Evolutionary conservation across 2,113 vertebrate genomes (phyloP).

Genomic region (Hepsetus odoe): DNA sequence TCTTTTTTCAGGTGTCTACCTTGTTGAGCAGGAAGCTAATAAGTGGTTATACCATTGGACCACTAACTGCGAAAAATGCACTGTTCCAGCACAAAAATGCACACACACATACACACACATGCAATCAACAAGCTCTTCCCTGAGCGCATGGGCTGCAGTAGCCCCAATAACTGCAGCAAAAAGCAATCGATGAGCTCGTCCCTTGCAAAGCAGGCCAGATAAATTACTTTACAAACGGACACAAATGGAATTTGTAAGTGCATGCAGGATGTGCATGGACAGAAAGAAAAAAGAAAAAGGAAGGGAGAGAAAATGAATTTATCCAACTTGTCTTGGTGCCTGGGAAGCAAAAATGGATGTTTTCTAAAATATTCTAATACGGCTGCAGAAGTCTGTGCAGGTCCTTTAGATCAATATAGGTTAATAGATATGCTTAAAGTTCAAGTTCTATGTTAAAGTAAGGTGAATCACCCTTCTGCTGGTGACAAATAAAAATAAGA

Average conservation of each 20-base stretch:
- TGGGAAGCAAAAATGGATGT: constrained; percentile 32
- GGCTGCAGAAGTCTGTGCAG: background rate
- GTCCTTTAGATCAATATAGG: constrained; percentile 4
- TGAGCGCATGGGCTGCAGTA: constrained; percentile 16
- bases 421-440: constrained; percentile 24
- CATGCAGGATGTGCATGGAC: constrained; percentile 6
- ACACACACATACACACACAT: constrained; percentile 26
- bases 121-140: constrained; percentile 25
- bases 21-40: background rate
- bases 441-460: constrained; percentile 8
- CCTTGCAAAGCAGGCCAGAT: constrained; percentile 58
- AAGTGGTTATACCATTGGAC: background rate
- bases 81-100: background rate
- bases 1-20: constrained; percentile 5
- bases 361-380: background rate
- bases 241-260: constrained; percentile 55
- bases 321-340: constrained; percentile 31
- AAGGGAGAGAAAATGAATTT: constrained; percentile 34
- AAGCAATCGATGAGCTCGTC: constrained; percentile 55
- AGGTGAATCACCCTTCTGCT: background rate
- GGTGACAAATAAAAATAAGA: background rate
- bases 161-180: constrained; percentile 61
- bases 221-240: constrained; percentile 56
- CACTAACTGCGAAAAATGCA: constrained; percentile 1
- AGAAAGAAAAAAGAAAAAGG: constrained; percentile 10